These are phyloP conservation scores for Dendrocincla fuliginosa DNA, from an alignment of 2,797 vertebrate genomes.

Conservation along the genomic window DNA sequence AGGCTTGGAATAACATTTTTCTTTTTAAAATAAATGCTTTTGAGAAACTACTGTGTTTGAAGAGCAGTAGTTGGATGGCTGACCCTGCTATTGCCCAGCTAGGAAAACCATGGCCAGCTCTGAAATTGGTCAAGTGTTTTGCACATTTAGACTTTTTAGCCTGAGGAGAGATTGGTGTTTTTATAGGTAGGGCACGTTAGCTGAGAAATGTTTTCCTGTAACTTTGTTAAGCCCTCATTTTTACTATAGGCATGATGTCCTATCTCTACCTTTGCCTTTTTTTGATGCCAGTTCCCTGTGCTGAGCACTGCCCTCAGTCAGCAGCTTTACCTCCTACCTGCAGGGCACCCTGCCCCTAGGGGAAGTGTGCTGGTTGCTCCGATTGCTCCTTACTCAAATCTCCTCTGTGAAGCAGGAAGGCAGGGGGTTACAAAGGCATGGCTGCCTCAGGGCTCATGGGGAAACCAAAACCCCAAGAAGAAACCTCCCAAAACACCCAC, in stretches of 20 bases:
- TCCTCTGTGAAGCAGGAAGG: not conserved
- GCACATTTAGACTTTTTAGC: not conserved
- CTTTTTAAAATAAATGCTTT: not conserved
- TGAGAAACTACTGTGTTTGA: not conserved
- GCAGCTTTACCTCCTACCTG: not conserved
- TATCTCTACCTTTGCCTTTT: not conserved
- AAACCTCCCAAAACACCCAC: not conserved
- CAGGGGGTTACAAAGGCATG: not conserved
- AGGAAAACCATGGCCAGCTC: not conserved
- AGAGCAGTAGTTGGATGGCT: not conserved
- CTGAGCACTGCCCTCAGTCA: not conserved
- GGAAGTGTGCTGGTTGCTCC: not conserved
- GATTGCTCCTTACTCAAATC: not conserved
- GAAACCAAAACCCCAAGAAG: not conserved
- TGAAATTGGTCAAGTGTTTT: not conserved
- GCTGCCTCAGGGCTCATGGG: not conserved
- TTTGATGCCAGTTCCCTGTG: too few relatives aligned
- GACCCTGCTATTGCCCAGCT: not conserved
- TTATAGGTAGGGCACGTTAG: not conserved
- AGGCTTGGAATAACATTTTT: not conserved
- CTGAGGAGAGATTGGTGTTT: rapidly evolving
- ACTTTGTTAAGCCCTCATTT: not conserved
- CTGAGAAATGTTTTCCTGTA: not conserved
- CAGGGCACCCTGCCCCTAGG: not conserved
- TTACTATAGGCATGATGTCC: not conserved